These are phyloP conservation scores for Chiloscyllium plagiosum DNA, from an alignment of 2,113 vertebrate species.

Conservation along the genomic window DNA sequence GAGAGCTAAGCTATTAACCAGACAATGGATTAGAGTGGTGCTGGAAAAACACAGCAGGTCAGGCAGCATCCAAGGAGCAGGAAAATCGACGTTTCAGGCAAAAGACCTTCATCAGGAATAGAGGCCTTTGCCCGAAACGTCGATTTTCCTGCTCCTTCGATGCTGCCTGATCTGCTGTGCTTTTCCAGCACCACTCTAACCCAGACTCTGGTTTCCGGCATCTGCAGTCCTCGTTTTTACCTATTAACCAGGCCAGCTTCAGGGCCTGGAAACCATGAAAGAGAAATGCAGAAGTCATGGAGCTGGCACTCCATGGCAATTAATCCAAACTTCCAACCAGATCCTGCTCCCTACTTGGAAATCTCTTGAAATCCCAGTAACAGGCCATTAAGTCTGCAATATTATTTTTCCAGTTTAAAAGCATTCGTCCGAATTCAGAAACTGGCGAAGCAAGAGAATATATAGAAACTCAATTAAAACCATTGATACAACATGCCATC, in stretches of 20 bases:
- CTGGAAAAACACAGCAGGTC: too few relatives aligned
- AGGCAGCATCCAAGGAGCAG: too few relatives aligned
- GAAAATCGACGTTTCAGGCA: too few relatives aligned
- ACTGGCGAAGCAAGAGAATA: background rate
- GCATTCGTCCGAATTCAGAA: background rate
- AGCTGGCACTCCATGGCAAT: background rate
- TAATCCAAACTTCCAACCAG: background rate
- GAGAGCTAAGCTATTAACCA: too few relatives aligned
- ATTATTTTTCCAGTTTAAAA: background rate
- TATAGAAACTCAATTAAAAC: background rate
- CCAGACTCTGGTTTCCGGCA: too few relatives aligned
- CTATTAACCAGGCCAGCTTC: background rate
- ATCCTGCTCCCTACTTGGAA: background rate
- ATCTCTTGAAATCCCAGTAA: background rate
- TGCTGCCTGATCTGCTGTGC: too few relatives aligned
- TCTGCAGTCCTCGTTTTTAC: too few relatives aligned
- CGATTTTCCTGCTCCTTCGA: too few relatives aligned
- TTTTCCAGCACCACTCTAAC: too few relatives aligned
- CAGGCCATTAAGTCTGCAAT: background rate
- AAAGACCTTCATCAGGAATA: too few relatives aligned
- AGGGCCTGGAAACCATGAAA: background rate
- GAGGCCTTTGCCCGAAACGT: too few relatives aligned
- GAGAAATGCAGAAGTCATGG: background rate
- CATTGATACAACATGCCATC: background rate
- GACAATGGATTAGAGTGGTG: too few relatives aligned